A percentile compares a stretch with the other conserved stretches of the same genome.
These are phyloP conservation scores for Cheilosia vulpina DNA, from an alignment of 2,888 invertebrate genomes.

Conservation along the genomic window DNA sequence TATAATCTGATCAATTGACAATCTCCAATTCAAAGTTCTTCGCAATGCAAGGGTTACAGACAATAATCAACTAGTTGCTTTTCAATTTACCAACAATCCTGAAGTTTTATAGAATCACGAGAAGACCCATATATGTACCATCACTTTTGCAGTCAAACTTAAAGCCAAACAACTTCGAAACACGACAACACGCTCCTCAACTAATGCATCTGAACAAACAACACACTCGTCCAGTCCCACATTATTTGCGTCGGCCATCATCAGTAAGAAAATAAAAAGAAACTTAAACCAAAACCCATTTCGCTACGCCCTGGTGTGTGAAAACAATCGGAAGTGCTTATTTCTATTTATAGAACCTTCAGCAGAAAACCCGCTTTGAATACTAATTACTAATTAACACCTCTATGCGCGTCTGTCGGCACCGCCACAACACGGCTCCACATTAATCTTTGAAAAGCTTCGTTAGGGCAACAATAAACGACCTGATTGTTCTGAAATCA, in stretches of 20 bases:
- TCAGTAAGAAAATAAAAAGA: background rate
- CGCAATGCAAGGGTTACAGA: no score
- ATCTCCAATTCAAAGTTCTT: no score
- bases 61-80: no score
- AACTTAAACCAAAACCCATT: background rate
- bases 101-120: no score
- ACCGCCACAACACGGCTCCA: constrained; percentile 2
- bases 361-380: constrained; percentile 23
- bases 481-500: constrained; percentile 56
- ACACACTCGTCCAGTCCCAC: background rate
- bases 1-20: no score
- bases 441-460: constrained; percentile 47
- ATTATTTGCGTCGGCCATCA: background rate
- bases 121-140: no score
- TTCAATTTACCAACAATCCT: no score
- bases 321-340: constrained; percentile 4
- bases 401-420: constrained; percentile 6
- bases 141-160: no score
- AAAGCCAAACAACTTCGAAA: no score
- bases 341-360: constrained; percentile 11
- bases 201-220: no score
- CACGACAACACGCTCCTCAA: no score
- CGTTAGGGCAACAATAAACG: constrained; percentile 63
- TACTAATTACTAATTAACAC: constrained; percentile 66
- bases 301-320: background rate